A percentile compares a stretch with the other conserved stretches of the same genome.
phyloP scores from a whole-genome alignment of 1,140 invertebrate genomes.

The Ceratina japonica region DNA sequence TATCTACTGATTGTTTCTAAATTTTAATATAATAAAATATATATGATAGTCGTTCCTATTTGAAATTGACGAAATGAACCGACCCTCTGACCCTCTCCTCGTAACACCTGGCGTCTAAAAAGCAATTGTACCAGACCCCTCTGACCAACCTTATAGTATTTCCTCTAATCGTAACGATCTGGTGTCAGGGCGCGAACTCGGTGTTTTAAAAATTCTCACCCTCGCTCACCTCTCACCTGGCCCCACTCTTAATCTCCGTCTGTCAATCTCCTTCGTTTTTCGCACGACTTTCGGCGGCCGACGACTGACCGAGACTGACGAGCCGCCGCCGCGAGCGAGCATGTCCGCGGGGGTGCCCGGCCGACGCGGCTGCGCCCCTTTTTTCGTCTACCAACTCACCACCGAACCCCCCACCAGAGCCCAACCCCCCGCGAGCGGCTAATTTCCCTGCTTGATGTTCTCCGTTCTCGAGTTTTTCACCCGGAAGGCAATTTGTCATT shows the following conservation, averaged over 20 bases:
- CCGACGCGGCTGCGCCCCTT: slow-evolving; percentile 63
- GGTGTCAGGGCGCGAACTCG: neutral
- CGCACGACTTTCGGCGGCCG: slow-evolving; percentile 64
- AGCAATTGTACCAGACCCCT: too few species aligned
- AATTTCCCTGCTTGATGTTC: slow-evolving; percentile 2
- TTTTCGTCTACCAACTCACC: slow-evolving; percentile 37
- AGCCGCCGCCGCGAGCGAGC: slow-evolving; percentile 40
- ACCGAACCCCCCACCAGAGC: slow-evolving; percentile 6
- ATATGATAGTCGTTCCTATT: too few species aligned
- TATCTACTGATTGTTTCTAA: too few species aligned
- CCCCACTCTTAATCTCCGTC: slow-evolving; percentile 6
- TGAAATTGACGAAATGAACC: too few species aligned
- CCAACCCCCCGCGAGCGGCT: too few species aligned
- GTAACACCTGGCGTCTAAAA: too few species aligned
- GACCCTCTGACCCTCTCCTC: too few species aligned
- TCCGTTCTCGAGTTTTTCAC: neutral
- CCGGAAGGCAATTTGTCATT: too few species aligned
- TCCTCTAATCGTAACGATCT: too few species aligned
- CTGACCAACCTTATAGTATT: too few species aligned
- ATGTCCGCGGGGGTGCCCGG: slow-evolving; percentile 58
- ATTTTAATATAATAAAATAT: too few species aligned
- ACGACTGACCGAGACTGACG: slow-evolving; percentile 68
- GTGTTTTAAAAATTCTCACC: too few species aligned
- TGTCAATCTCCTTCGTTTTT: slow-evolving; percentile 5
- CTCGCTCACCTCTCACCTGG: slow-evolving; percentile 14